Evolutionary conservation across 2,888 invertebrate genomes (phyloP), one percentile per base, ranked within the genome.

Genomic region (Hydrotaea diabolus): DNA sequence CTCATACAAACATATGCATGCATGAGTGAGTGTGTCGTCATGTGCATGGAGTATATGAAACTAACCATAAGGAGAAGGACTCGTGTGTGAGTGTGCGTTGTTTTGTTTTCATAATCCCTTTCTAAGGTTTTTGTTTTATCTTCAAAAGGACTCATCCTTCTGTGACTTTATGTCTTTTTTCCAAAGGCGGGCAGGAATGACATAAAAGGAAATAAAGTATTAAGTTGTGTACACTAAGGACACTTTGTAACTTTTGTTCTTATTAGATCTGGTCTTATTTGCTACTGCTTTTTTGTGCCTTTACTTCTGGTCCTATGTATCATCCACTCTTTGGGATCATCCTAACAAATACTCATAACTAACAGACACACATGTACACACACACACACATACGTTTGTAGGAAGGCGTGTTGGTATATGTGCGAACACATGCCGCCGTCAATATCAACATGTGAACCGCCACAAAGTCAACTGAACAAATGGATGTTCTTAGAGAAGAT

Each of bases 31-130:
- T 69, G 4, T 69, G 26, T 15, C 23, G n/a, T 57, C 31, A 62
- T 62, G 69, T 23, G 21, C 13, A 13, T 19, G 21, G 17, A 66
- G 39, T 8, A 21, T 19, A 55, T 21, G 55, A 46, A 72, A 23
- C 23, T 49, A 73, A 55, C 19, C 59, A 46, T 23, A 62, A 46
- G 21, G 9, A 72, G 26, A 19, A 66, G 66, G 43, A 66, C 43
- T 19, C 13, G 2, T 1, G 26, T 59, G 62, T 62, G 17, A 23
- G 69, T 23, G 21, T 11, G 23, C 15, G 43, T 13, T 46, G 46
- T 69, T 83, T 80, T 80, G 57, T 69, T 77, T 74, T 80, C 64
- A 55, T 62, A 83, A 77, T 80, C 71, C 69, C 23, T 62, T 80
- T 83, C 69, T 66, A 21, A 13, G 43, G 26, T 62, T 31, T 78